Evolutionary conservation across 2,888 invertebrate genomes (phyloP).

Genomic region (Ecliptopera silaceata): DNA sequence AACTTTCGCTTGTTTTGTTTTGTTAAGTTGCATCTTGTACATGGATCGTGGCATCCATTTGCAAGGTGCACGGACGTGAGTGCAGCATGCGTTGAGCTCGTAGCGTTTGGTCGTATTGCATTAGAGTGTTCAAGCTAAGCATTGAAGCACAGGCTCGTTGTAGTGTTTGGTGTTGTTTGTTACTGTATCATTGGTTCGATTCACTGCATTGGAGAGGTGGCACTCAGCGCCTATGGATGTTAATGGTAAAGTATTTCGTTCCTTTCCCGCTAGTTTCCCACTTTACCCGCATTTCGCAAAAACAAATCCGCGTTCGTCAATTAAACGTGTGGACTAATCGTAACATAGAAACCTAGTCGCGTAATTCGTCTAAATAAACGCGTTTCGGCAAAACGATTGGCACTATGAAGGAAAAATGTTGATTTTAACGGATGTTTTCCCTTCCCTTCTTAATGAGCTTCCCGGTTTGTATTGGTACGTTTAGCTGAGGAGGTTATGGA

Average conservation of each 20-base stretch:
- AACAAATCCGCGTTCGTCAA: slow-evolving; percentile 58
- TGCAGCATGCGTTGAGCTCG: slow-evolving; percentile 80
- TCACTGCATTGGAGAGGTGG: slow-evolving; percentile 82
- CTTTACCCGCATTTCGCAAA: slow-evolving; percentile 64
- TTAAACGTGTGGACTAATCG: slow-evolving; percentile 74
- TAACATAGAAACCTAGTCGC: slow-evolving; percentile 54
- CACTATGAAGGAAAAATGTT: slow-evolving; percentile 74
- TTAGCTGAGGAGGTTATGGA: slow-evolving; percentile 97
- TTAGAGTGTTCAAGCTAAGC: slow-evolving; percentile 80
- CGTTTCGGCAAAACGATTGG: slow-evolving; percentile 75
- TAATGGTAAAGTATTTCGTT: slow-evolving; percentile 78
- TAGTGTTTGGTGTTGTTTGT: slow-evolving; percentile 81
- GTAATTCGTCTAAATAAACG: slow-evolving; percentile 54
- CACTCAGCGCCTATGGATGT: slow-evolving; percentile 77
- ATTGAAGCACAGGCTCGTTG: slow-evolving; percentile 75
- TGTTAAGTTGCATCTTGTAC: slow-evolving; percentile 68
- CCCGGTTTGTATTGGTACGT: slow-evolving; percentile 78
- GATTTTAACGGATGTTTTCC: slow-evolving; percentile 53
- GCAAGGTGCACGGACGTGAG: slow-evolving; percentile 74
- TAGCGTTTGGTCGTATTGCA: slow-evolving; percentile 80
- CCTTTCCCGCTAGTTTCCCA: slow-evolving; percentile 73
- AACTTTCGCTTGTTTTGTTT: slow-evolving; percentile 61
- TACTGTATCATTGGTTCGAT: slow-evolving; percentile 76
- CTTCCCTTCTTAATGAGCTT: slow-evolving; percentile 68
- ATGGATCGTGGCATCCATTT: slow-evolving; percentile 73